Conservation (phyloP, 2,888 invertebrate genomes). For the Argyresthia goedartella region DNA sequence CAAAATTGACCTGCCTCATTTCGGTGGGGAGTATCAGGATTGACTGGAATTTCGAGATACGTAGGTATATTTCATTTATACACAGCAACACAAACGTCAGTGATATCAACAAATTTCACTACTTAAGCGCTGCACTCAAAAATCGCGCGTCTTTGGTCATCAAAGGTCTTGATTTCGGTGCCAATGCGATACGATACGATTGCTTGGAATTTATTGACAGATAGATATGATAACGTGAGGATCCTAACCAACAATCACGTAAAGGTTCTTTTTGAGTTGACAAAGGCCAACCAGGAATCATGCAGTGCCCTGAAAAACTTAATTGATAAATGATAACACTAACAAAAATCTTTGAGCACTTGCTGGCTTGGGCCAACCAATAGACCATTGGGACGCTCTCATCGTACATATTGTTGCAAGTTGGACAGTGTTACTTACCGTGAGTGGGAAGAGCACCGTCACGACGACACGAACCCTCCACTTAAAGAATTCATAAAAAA, state of each 20-base stretch:
- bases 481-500: not conserved
- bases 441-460: constrained; percentile 3
- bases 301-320: not conserved
- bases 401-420: not conserved
- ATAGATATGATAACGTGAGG: not conserved
- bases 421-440: not conserved
- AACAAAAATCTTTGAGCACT: not conserved
- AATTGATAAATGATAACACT: not conserved
- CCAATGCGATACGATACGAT: constrained; percentile 10
- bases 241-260: not conserved
- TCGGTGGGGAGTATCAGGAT: constrained; percentile 8
- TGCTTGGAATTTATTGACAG: constrained; percentile 2
- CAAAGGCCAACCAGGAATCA: not conserved
- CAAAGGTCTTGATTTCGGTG: constrained; percentile 7
- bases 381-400: constrained; percentile 1
- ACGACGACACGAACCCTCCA: not conserved
- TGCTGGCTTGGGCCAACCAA: not conserved
- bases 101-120: constrained; percentile 12
- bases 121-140: constrained; percentile 9
- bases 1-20: not conserved
- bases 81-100: constrained; percentile 6
- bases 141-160: constrained; percentile 20
- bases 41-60: constrained; percentile 14
- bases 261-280: not conserved
- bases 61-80: constrained; percentile 10